These are phyloP conservation scores for Trachops cirrhosus DNA, from an alignment of 2,797 vertebrate species.

Conservation along the genomic window DNA sequence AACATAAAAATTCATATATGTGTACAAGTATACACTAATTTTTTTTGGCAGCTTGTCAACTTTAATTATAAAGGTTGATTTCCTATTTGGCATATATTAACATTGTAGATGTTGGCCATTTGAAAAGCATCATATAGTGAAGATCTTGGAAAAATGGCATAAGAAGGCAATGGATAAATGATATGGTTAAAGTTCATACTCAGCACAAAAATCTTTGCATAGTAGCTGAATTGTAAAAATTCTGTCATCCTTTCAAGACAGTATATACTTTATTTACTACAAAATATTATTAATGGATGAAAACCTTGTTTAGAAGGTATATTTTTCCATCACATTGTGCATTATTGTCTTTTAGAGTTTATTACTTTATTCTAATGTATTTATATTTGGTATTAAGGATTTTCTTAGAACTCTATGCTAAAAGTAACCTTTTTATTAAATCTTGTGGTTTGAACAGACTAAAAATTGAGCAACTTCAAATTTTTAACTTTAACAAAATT, in stretches of 20 bases:
- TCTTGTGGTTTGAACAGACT: slow-evolving; percentile 78
- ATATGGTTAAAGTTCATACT: slow-evolving; percentile 29
- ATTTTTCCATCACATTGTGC: slow-evolving; percentile 25
- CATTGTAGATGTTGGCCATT: slow-evolving; percentile 90
- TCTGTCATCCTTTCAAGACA: slow-evolving; percentile 74
- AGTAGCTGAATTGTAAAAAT: slow-evolving; percentile 58
- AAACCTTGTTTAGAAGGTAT: neutral
- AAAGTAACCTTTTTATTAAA: slow-evolving; percentile 85
- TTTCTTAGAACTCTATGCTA: slow-evolving; percentile 89
- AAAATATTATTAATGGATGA: neutral
- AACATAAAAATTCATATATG: slow-evolving; percentile 99
- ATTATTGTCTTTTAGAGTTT: slow-evolving; percentile 61
- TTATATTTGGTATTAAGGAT: slow-evolving; percentile 82
- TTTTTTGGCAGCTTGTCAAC: slow-evolving; percentile 99
- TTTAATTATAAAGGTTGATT: slow-evolving; percentile 99
- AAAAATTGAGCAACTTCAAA: slow-evolving; percentile 8
- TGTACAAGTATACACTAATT: slow-evolving; percentile 98
- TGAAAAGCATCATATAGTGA: slow-evolving; percentile 93
- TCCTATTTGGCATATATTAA: slow-evolving; percentile 92
- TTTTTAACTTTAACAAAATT: slow-evolving; percentile 15
- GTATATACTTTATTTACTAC: slow-evolving; percentile 72
- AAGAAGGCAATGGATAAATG: slow-evolving; percentile 43
- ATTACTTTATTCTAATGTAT: slow-evolving; percentile 44
- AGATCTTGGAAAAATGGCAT: slow-evolving; percentile 84
- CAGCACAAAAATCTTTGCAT: slow-evolving; percentile 34